A percentile compares a stretch with the other conserved stretches of the same genome.
Evolutionary conservation across 2,113 vertebrate genomes (phyloP).

Genomic region (Fregata magnificens): DNA sequence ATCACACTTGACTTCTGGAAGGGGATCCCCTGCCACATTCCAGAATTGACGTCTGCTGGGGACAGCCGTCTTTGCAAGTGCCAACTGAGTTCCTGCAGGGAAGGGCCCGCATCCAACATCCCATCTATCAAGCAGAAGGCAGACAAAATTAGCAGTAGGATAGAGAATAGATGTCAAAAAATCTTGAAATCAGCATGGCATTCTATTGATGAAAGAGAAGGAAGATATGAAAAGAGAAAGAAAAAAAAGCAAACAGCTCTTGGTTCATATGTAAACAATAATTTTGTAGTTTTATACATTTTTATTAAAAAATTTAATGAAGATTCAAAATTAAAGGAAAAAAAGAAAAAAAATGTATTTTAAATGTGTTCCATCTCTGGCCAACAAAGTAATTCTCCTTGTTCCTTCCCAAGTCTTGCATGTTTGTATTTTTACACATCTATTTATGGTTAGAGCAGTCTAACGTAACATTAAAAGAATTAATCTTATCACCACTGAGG

Average conservation of each 20-base stretch:
- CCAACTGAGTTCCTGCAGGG: constrained; percentile 20
- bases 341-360: background rate
- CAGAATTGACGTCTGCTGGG: constrained; percentile 36
- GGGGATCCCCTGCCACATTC: constrained; percentile 63
- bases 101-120: constrained; percentile 27
- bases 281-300: background rate
- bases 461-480: constrained; percentile 33
- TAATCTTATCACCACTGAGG: constrained; percentile 49
- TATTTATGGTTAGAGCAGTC: background rate
- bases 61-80: constrained; percentile 17
- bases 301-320: background rate
- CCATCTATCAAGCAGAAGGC: background rate
- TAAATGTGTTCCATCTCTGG: background rate
- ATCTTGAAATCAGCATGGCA: background rate
- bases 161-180: background rate
- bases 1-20: constrained; percentile 58
- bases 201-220: background rate
- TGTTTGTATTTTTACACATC: background rate
- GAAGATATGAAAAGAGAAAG: background rate
- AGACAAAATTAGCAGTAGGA: background rate
- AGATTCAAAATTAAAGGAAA: background rate
- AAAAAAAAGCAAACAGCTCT: background rate
- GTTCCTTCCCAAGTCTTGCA: background rate
- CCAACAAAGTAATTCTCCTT: background rate
- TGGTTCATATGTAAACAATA: background rate